Evolutionary conservation across 2,113 vertebrate species (phyloP).

Genomic region (Dendropsophus ebraccatus): DNA sequence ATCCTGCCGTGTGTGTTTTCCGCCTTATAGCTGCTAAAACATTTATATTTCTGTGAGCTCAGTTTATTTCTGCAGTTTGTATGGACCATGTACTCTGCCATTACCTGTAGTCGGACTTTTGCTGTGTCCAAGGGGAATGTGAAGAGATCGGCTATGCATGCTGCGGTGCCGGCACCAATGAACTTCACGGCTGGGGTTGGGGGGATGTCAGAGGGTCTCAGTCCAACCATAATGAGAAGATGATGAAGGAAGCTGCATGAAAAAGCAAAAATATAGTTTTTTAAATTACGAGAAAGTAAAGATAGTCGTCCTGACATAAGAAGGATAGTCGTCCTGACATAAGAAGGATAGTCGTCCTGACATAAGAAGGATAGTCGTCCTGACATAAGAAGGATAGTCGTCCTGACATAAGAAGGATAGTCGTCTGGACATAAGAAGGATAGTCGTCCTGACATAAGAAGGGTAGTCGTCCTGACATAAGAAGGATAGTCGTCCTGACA

Average conservation of each 20-base stretch:
- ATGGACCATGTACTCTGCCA: neutral
- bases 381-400: too few relatives aligned
- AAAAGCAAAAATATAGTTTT: neutral
- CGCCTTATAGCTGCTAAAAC: too few relatives aligned
- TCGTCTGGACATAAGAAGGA: too few relatives aligned
- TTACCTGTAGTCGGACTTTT: slow-evolving; percentile 86
- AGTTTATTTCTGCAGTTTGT: neutral
- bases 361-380: too few relatives aligned
- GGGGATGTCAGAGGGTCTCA: slow-evolving; percentile 75
- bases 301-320: too few relatives aligned
- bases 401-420: too few relatives aligned
- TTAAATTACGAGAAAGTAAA: neutral
- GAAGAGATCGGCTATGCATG: slow-evolving; percentile 82
- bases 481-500: too few relatives aligned
- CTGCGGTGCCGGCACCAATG: slow-evolving; percentile 79
- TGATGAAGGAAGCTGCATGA: neutral
- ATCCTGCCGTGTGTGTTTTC: too few relatives aligned
- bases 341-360: too few relatives aligned
- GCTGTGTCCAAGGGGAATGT: slow-evolving; percentile 87
- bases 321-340: too few relatives aligned
- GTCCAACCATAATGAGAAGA: slow-evolving; percentile 75
- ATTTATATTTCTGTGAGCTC: neutral
- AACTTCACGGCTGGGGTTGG: slow-evolving; percentile 81
- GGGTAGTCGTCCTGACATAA: too few relatives aligned
- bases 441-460: too few relatives aligned